These are phyloP conservation scores for Limnephilus auricula DNA, from an alignment of 2,888 invertebrate genomes.

Conservation along the genomic window DNA sequence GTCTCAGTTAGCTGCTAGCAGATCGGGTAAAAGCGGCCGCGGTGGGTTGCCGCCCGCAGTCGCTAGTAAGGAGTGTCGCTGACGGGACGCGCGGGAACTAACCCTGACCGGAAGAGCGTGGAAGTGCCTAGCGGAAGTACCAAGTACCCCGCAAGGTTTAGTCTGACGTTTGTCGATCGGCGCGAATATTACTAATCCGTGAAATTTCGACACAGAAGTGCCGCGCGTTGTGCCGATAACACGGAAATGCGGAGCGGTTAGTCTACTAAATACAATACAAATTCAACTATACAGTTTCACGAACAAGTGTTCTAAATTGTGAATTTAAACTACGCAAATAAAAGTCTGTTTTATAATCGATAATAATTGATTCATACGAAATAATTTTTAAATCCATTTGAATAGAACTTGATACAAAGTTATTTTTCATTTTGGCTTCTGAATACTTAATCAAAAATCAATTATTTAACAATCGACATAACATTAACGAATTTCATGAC, in stretches of 20 bases:
- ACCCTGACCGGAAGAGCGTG: conserved; percentile 55
- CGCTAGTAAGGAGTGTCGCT: conserved; percentile 57
- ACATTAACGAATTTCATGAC: not conserved
- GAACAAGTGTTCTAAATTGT: conserved; percentile 14
- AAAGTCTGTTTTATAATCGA: not conserved
- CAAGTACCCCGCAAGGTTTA: conserved; percentile 57
- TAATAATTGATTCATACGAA: not conserved
- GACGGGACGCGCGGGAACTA: conserved; percentile 62
- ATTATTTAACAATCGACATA: not conserved
- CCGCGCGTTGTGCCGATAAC: conserved; percentile 46
- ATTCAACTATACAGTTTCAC: conserved; percentile 14
- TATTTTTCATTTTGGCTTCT: not conserved
- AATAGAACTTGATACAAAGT: not conserved
- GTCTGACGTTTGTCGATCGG: conserved; percentile 55
- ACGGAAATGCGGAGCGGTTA: conserved; percentile 41
- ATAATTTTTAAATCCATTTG: not conserved
- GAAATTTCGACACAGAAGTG: conserved; percentile 51
- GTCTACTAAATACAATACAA: conserved; percentile 2
- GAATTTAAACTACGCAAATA: conserved; percentile 5
- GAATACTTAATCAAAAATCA: not conserved
- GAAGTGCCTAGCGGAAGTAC: conserved; percentile 65
- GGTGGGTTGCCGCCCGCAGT: conserved; percentile 59
- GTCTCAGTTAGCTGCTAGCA: not conserved
- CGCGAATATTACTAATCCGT: conserved; percentile 25
- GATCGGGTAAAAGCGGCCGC: conserved; percentile 60